These are phyloP conservation scores for Porites australiensis DNA, from an alignment of 64 coral and sea anemone species.

Conservation along the genomic window DNA sequence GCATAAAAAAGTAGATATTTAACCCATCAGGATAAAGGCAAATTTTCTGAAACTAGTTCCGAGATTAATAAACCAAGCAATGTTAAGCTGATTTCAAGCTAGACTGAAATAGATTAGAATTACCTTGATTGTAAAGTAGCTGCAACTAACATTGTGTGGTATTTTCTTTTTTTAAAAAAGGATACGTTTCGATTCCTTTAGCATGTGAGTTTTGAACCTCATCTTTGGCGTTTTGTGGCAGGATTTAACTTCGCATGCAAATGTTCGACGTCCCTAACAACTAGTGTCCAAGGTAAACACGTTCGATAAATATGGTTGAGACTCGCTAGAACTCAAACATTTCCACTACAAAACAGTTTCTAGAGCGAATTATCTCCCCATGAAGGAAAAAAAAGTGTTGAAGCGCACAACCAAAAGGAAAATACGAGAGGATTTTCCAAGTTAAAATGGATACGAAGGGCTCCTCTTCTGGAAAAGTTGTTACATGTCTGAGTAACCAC, in stretches of 20 bases:
- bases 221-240: conserved; percentile 54
- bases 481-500: too few species aligned
- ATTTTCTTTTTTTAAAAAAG: conserved; percentile 16
- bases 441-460: background rate
- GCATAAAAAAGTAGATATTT: too few species aligned
- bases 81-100: too few species aligned
- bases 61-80: too few species aligned
- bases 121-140: too few species aligned
- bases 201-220: conserved; percentile 91
- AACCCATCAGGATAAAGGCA: too few species aligned
- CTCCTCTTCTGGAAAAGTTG: too few species aligned
- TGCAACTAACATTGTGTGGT: too few species aligned
- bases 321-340: background rate
- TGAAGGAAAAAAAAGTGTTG: background rate
- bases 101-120: too few species aligned
- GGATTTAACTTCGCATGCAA: background rate
- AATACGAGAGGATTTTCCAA: background rate
- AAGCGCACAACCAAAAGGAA: background rate
- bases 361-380: background rate
- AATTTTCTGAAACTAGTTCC: too few species aligned
- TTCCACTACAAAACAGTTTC: background rate
- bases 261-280: conserved; percentile 19
- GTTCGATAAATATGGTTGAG: background rate
- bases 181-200: conserved; percentile 99
- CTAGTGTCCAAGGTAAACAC: conserved; percentile 26